A percentile compares a stretch with the other conserved stretches of the same genome.
phyloP scores from a whole-genome alignment of 1,140 invertebrate genomes.

The Asobara japonica region DNA sequence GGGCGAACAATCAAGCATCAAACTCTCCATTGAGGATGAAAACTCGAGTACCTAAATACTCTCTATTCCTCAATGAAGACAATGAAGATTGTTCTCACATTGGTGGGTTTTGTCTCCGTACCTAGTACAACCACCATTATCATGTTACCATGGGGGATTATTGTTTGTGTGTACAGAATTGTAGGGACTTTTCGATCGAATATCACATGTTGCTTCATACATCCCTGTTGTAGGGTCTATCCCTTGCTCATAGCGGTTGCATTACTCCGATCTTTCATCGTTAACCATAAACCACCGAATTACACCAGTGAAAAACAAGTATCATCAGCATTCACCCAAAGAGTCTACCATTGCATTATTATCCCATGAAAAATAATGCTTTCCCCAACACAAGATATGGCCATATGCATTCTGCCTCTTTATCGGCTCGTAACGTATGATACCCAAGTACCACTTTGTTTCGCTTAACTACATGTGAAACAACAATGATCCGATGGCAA shows the following conservation, averaged over 20 bases:
- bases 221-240: background rate
- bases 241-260: conserved; percentile 37
- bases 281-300: background rate
- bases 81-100: background rate
- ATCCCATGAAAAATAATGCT: background rate
- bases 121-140: conserved; percentile 44
- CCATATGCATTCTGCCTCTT: background rate
- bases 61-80: background rate
- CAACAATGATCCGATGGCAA: background rate
- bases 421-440: background rate
- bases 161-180: conserved; percentile 41
- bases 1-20: background rate
- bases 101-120: background rate
- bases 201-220: conserved; percentile 25
- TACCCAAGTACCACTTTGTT: background rate
- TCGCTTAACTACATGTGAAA: background rate
- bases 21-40: background rate
- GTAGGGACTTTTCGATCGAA: conserved; percentile 36
- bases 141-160: conserved; percentile 48
- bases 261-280: conserved; percentile 35
- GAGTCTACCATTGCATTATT: background rate
- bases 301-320: background rate
- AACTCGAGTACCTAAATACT: background rate
- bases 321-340: background rate
- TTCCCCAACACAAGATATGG: background rate